phyloP scores from a whole-genome alignment of 2,888 invertebrate species.

The Meteorus colon region DNA sequence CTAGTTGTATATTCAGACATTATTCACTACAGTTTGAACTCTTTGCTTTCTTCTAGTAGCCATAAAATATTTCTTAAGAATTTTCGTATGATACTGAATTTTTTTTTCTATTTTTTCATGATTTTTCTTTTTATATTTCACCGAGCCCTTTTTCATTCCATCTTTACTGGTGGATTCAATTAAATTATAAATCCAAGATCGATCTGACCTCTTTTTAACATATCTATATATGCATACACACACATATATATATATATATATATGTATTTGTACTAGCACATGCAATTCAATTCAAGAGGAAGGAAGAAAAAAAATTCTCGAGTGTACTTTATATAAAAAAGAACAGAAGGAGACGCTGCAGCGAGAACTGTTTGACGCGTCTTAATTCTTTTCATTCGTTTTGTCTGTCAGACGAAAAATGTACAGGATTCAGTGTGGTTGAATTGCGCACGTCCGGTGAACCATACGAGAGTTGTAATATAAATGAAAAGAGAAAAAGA shows the following conservation, averaged over 20 bases:
- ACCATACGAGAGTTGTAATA: background rate
- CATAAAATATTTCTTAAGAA: background rate
- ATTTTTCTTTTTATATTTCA: background rate
- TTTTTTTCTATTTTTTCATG: background rate
- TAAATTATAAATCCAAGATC: constrained; percentile 2
- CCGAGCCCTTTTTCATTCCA: background rate
- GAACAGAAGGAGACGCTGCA: background rate
- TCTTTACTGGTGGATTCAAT: background rate
- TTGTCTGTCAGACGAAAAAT: background rate
- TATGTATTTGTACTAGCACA: background rate
- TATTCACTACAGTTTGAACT: no score
- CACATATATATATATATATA: background rate
- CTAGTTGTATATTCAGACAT: no score
- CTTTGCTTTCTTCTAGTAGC: no score
- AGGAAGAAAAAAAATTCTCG: background rate
- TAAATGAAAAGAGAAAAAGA: background rate
- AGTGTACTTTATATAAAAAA: background rate
- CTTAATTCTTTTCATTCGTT: constrained; percentile 8
- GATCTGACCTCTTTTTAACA: background rate
- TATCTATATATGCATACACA: background rate
- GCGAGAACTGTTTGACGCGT: constrained; percentile 8
- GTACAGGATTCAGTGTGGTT: background rate
- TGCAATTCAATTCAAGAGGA: background rate
- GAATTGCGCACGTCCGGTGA: background rate
- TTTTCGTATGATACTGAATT: background rate